phyloP scores from a whole-genome alignment of 1,140 invertebrate species.

The Pristionchus pacificus region DNA sequence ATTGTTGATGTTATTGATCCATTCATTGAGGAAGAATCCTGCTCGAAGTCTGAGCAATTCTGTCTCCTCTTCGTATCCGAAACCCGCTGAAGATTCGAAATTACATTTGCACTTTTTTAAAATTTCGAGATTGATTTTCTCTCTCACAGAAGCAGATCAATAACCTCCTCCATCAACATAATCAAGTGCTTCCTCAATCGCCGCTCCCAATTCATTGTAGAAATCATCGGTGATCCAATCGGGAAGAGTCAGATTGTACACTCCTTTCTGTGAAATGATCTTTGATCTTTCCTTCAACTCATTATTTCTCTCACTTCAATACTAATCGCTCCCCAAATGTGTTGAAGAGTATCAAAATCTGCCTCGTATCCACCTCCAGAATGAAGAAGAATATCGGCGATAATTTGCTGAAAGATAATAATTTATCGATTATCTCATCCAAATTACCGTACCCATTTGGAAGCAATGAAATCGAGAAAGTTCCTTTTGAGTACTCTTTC shows the following conservation, averaged over 20 bases:
- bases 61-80: neutral
- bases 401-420: slow-evolving; percentile 14
- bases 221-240: slow-evolving; percentile 18
- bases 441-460: neutral
- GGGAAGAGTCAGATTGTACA: slow-evolving; percentile 23
- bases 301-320: neutral
- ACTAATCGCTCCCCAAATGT: slow-evolving; percentile 4
- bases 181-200: slow-evolving; percentile 7
- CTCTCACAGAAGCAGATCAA: too few species aligned
- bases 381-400: slow-evolving; percentile 16
- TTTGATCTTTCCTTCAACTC: too few species aligned
- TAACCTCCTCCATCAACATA: slow-evolving; percentile 20
- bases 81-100: slow-evolving; percentile 6
- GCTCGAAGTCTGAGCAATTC: slow-evolving; percentile 3
- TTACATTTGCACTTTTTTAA: neutral
- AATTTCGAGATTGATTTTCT: too few species aligned
- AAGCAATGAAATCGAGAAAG: slow-evolving; percentile 2
- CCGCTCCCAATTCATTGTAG: slow-evolving; percentile 15
- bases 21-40: slow-evolving; percentile 9
- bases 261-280: slow-evolving; percentile 9
- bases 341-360: slow-evolving; percentile 3
- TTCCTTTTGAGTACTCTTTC: slow-evolving; percentile 11
- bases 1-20: neutral
- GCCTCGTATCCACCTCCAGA: slow-evolving; percentile 2
- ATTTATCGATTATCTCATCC: neutral